Evolutionary conservation across 2,113 vertebrate genomes (phyloP).

Genomic region (Pangasianodon gigas): DNA sequence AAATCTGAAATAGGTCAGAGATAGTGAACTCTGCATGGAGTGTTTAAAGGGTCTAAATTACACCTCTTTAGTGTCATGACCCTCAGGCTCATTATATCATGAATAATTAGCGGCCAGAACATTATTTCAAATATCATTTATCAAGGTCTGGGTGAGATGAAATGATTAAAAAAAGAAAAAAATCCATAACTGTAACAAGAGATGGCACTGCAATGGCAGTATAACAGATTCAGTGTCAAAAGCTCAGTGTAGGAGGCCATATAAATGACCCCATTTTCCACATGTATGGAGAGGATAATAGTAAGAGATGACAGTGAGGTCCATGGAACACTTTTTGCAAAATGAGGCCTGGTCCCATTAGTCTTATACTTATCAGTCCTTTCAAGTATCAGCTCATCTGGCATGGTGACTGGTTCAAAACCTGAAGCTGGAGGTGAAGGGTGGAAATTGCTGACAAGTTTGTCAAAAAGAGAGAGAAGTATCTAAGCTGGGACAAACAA

Average conservation of each 20-base stretch:
- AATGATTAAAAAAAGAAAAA: conserved; percentile 26
- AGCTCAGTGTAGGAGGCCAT: conserved; percentile 59
- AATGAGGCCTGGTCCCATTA: conserved; percentile 35
- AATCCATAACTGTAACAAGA: conserved; percentile 55
- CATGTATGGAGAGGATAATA: conserved; percentile 52
- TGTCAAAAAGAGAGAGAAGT: background rate
- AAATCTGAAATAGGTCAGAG: conserved; percentile 59
- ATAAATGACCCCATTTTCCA: conserved; percentile 58
- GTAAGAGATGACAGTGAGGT: conserved; percentile 65
- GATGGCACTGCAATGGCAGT: conserved; percentile 56
- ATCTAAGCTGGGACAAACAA: background rate
- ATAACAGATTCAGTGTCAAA: conserved; percentile 64
- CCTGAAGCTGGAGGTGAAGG: background rate
- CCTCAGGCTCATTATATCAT: conserved; percentile 66
- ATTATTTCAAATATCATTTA: conserved; percentile 53
- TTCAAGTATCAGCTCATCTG: background rate
- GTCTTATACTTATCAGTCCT: background rate
- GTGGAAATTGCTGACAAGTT: background rate
- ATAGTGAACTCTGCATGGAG: conserved; percentile 61
- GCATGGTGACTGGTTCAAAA: background rate
- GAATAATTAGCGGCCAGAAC: conserved; percentile 64
- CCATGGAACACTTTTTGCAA: conserved; percentile 63
- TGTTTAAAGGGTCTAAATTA: conserved; percentile 64
- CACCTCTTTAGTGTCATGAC: conserved; percentile 64
- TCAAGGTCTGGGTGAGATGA: conserved; percentile 50